phyloP scores from a whole-genome alignment of 1,140 invertebrate genomes.

The Xylocopa sonorina region DNA sequence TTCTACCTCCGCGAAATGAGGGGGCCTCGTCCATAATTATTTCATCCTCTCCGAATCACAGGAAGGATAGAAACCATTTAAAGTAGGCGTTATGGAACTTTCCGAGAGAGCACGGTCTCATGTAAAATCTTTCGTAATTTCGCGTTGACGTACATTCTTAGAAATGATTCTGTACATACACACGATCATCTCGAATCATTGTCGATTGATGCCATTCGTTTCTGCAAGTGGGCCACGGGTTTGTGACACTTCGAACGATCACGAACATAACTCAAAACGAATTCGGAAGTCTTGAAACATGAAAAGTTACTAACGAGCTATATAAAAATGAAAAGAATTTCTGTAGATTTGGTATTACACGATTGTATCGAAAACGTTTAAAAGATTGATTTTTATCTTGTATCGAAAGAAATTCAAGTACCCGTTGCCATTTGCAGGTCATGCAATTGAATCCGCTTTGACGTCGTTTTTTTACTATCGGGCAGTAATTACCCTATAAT shows the following conservation, averaged over 20 bases:
- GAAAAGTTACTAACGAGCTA: not conserved
- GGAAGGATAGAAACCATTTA: slow-evolving; percentile 4
- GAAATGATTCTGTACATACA: slow-evolving; percentile 8
- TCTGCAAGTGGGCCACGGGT: not conserved
- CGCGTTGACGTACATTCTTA: slow-evolving; percentile 48
- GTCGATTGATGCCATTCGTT: slow-evolving; percentile 14
- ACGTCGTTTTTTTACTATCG: not conserved
- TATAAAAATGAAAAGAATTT: not conserved
- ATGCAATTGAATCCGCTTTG: not conserved
- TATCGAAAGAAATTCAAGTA: too few species aligned
- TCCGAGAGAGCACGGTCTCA: slow-evolving; percentile 2
- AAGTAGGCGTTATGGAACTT: slow-evolving; percentile 18
- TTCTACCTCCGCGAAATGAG: slow-evolving; percentile 17
- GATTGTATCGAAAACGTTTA: too few species aligned
- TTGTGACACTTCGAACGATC: not conserved
- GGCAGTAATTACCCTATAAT: not conserved
- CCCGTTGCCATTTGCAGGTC: not conserved
- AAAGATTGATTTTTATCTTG: too few species aligned
- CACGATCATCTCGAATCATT: slow-evolving; percentile 12
- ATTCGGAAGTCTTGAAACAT: not conserved
- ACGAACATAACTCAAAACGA: not conserved
- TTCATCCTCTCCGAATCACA: slow-evolving; percentile 2
- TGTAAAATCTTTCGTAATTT: slow-evolving; percentile 21
- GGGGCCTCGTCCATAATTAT: slow-evolving; percentile 9
- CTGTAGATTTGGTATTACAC: not conserved